Conservation (phyloP, 2,113 vertebrate genomes). For the Pelobates fuscus region DNA sequence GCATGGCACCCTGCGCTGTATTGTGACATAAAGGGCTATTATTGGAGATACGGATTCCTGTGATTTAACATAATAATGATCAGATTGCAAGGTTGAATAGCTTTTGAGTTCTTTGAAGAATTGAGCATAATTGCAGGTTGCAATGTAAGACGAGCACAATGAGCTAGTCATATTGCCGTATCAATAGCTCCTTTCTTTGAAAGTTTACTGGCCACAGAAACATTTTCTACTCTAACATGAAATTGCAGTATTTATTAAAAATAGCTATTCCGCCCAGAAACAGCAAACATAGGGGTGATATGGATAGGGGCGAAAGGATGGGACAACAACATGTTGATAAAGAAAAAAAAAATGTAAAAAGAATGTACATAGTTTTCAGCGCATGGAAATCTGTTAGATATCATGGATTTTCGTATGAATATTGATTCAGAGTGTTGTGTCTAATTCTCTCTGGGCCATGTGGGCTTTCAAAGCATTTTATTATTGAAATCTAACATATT, state of each 20-base stretch:
- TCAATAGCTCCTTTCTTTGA: slow-evolving; percentile 40
- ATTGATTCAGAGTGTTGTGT: no score
- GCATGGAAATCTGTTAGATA: no score
- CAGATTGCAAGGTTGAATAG: slow-evolving; percentile 41
- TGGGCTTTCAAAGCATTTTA: no score
- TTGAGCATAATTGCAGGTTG: slow-evolving; percentile 43
- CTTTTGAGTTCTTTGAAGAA: slow-evolving; percentile 35
- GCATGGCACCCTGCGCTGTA: no score
- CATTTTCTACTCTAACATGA: background rate
- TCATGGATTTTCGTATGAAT: no score
- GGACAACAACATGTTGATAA: no score
- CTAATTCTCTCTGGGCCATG: no score
- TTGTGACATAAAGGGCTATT: slow-evolving; percentile 27
- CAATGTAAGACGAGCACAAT: slow-evolving; percentile 29
- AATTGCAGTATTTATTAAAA: slow-evolving; percentile 14
- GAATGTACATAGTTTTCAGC: background rate
- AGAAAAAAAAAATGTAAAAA: no score
- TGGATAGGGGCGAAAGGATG: no score
- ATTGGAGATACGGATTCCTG: slow-evolving; percentile 36
- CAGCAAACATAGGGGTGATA: background rate
- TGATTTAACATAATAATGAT: slow-evolving; percentile 48
- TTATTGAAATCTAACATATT: no score
- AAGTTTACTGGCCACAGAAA: slow-evolving; percentile 6
- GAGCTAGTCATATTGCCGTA: slow-evolving; percentile 33
- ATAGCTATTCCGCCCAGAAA: background rate